Evolutionary conservation across 1,140 invertebrate genomes (phyloP).

Genomic region (Drosophila pruinosa): DNA sequence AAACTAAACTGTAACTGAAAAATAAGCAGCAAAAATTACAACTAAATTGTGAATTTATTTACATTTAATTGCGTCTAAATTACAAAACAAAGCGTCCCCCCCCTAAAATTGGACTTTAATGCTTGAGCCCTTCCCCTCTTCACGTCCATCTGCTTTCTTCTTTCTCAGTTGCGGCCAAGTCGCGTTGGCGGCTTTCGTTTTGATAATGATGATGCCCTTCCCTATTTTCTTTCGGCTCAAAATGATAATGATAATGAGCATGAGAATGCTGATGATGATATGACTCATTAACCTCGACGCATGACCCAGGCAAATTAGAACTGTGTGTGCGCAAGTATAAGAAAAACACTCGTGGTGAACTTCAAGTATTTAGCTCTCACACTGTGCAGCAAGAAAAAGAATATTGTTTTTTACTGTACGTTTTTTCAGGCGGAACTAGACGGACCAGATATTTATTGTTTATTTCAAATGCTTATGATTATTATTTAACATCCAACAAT

Average conservation of each 20-base stretch:
- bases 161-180: not conserved
- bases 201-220: slow-evolving; percentile 51
- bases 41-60: slow-evolving; percentile 80
- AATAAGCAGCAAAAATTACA: slow-evolving; percentile 50
- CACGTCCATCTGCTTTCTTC: not conserved
- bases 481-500: too few species aligned
- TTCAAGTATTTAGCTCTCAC: slow-evolving; percentile 25
- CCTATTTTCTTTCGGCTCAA: not conserved
- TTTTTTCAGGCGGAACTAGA: too few species aligned
- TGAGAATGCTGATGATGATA: slow-evolving; percentile 73
- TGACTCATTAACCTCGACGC: slow-evolving; percentile 79
- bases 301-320: slow-evolving; percentile 79
- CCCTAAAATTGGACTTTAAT: slow-evolving; percentile 60
- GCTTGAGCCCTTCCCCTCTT: slow-evolving; percentile 51
- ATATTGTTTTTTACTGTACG: too few species aligned
- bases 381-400: slow-evolving; percentile 5
- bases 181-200: slow-evolving; percentile 45
- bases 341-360: slow-evolving; percentile 21
- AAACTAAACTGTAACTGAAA: slow-evolving; percentile 39
- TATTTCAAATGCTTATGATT: too few species aligned
- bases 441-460: too few species aligned
- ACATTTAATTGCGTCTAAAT: slow-evolving; percentile 79
- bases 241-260: slow-evolving; percentile 25
- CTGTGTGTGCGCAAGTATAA: slow-evolving; percentile 39
- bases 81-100: slow-evolving; percentile 56